Evolutionary conservation across 2,113 vertebrate genomes (phyloP), one percentile per base, ranked within the genome.

Genomic region (Oreotrochilus melanogaster): DNA sequence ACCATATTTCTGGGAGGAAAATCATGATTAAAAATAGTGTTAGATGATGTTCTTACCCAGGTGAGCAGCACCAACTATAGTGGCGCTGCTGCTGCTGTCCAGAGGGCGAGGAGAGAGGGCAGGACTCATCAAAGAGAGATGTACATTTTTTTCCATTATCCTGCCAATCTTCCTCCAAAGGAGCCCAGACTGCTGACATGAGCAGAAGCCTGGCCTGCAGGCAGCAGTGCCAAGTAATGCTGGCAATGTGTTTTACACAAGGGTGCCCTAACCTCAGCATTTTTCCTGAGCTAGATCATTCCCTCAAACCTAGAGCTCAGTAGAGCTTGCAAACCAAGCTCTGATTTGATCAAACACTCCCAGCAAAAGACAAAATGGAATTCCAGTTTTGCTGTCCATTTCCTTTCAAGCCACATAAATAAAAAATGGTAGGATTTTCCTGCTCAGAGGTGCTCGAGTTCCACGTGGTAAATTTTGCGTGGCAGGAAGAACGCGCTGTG

Each of bases 191-290:
- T 92, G 94, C 95, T 95, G 93, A 94, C 93, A 71, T 2, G 85
- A 95, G 93, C 89, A 96, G 89, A 79, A 95, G 93, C 78, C 58
- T 92, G 96, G 95, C 94, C 94, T 96, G 93, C 92, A 35, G 89
- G 78, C 92, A 80, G 60, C 75, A 16, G 82, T 92, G 95, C 95
- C 96, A 92, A 96, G 92, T 74, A 95, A 79, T 71, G 92, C 73
- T 21, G 48, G 92, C 94, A 67, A 56, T 90, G 92, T 60, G 88
- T 89, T 97, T 86, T 73, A 92, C 88, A 94, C 93, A 45, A 60
- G 94, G 93, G 71, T 94, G 96, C 96, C 94, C 95, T 96, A 80
- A 93, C 93, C 90, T 93, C 75, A 78, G 92, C 94, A 94, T 96
- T 96, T 93, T 95, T 93, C 92, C 93, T 1, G 30, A 74, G 78